Conservation (phyloP, 2,797 vertebrate genomes). For the Oreortyx pictus region DNA sequence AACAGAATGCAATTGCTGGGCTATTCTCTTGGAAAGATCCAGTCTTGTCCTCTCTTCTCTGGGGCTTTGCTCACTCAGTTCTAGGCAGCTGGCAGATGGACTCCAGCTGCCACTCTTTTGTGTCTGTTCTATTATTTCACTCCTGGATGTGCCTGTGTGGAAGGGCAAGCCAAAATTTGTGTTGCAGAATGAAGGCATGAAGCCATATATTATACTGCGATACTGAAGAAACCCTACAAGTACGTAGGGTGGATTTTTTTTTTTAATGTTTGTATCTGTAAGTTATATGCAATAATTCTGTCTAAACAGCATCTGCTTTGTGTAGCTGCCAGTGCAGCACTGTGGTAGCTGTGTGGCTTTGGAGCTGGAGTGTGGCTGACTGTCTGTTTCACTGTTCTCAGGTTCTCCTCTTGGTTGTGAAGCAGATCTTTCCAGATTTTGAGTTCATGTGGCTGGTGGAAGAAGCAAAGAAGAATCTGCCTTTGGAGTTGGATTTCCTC, state of each 20-base stretch:
- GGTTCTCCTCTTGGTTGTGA: conserved; percentile 87
- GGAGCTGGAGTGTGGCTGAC: not conserved
- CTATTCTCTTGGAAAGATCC: not conserved
- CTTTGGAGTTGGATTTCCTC: conserved; percentile 94
- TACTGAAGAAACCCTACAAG: not conserved
- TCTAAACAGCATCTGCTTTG: not conserved
- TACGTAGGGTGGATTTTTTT: not conserved
- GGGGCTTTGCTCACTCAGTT: not conserved
- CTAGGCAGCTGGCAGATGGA: not conserved
- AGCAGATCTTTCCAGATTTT: conserved; percentile 96
- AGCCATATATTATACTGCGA: not conserved
- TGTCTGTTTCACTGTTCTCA: conserved; percentile 65
- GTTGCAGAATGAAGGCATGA: not conserved
- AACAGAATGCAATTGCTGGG: not conserved
- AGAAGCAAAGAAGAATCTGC: conserved; percentile 97
- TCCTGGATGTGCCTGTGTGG: not conserved
- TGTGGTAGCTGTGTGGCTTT: not conserved
- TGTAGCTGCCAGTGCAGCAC: not conserved
- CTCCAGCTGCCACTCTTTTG: not conserved
- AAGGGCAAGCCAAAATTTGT: not conserved
- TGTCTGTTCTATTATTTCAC: not conserved
- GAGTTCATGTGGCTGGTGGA: conserved; percentile 98
- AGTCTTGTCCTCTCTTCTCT: not conserved
- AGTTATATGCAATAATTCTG: not conserved
- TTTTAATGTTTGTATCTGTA: not conserved